Evolutionary conservation across 1,140 invertebrate species (phyloP).

Genomic region (Lordiphosa stackelbergi): DNA sequence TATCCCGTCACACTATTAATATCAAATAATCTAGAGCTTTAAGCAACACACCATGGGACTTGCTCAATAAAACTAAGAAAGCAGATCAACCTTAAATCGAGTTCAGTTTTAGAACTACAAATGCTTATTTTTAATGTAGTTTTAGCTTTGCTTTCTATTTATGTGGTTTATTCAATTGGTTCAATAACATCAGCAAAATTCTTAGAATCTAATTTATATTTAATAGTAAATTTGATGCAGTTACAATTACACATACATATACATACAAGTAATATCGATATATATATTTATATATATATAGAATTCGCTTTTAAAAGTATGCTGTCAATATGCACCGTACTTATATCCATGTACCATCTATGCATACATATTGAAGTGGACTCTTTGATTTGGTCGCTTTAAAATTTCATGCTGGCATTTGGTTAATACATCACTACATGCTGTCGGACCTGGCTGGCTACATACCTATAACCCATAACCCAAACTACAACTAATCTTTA

Average conservation of each 20-base stretch:
- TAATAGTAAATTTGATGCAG: constrained; percentile 52
- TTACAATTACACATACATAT: constrained; percentile 48
- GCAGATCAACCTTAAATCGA: neutral
- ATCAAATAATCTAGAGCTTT: no score
- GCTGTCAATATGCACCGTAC: constrained; percentile 50
- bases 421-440: constrained; percentile 39
- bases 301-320: constrained; percentile 60
- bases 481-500: constrained; percentile 29
- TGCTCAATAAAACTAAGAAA: neutral
- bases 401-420: constrained; percentile 52
- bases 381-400: constrained; percentile 64
- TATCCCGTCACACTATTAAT: no score
- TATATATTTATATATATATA: constrained; percentile 23
- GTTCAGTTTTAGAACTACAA: neutral
- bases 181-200: constrained; percentile 72
- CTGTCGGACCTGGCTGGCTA: constrained; percentile 12
- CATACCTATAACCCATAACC: constrained; percentile 3
- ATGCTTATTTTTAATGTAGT: neutral
- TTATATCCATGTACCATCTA: constrained; percentile 22
- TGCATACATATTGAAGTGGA: constrained; percentile 46
- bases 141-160: constrained; percentile 36
- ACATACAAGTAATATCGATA: constrained; percentile 38
- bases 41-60: no score
- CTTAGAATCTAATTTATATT: constrained; percentile 64
- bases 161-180: constrained; percentile 61